A percentile compares a stretch with the other conserved stretches of the same genome.
Conservation (phyloP, 2,888 invertebrate species). For the Hydraecia micacea region DNA sequence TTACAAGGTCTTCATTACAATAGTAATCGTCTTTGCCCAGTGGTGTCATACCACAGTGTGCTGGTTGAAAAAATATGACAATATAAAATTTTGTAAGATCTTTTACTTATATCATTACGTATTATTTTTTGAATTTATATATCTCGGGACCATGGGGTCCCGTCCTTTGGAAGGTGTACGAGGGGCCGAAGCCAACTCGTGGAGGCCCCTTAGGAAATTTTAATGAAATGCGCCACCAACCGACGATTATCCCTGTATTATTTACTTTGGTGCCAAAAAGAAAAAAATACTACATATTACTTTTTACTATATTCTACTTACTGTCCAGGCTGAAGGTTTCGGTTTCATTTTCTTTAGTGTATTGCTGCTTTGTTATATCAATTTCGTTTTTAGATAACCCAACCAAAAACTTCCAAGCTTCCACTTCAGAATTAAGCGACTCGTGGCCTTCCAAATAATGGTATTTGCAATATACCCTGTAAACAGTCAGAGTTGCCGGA, state of each 20-base stretch:
- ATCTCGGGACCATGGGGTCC: no score
- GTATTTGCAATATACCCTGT: slow-evolving; percentile 96
- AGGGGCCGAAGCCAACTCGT: no score
- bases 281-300: not conserved
- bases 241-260: no score
- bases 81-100: not conserved
- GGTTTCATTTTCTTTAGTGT: slow-evolving; percentile 73
- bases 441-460: slow-evolving; percentile 95
- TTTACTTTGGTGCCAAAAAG: not conserved
- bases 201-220: no score
- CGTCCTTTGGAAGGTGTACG: no score
- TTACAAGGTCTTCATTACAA: slow-evolving; percentile 95
- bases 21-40: slow-evolving; percentile 93
- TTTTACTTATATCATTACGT: not conserved
- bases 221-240: no score
- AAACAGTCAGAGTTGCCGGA: slow-evolving; percentile 21
- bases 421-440: slow-evolving; percentile 93
- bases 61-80: slow-evolving; percentile 77
- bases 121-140: no score
- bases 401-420: slow-evolving; percentile 93
- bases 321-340: slow-evolving; percentile 75
- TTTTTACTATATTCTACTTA: slow-evolving; percentile 65
- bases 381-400: slow-evolving; percentile 90
- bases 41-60: slow-evolving; percentile 90
- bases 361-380: slow-evolving; percentile 85